Conservation (phyloP, 2,797 vertebrate species). For the Hozukius guyotensis region DNA sequence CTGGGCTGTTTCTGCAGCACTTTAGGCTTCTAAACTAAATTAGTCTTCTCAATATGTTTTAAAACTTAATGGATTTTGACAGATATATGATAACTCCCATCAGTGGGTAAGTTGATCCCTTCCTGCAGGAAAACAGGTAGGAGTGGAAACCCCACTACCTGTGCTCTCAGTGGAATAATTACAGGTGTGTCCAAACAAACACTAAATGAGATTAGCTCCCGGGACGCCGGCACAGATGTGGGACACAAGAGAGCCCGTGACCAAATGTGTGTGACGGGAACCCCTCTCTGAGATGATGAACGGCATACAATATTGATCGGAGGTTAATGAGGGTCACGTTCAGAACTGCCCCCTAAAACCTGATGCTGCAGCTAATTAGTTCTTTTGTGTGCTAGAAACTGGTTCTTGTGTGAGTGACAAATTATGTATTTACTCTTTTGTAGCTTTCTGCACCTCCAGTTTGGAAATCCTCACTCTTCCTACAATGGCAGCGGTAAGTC, state of each 20-base stretch:
- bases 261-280: slow-evolving; percentile 33
- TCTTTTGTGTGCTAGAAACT: background rate
- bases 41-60: background rate
- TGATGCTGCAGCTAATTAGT: background rate
- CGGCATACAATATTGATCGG: slow-evolving; percentile 64
- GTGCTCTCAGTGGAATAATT: slow-evolving; percentile 43
- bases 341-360: background rate
- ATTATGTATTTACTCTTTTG: slow-evolving; percentile 19
- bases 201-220: slow-evolving; percentile 40
- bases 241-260: slow-evolving; percentile 9
- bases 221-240: background rate
- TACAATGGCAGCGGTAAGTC: slow-evolving; percentile 86
- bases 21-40: background rate
- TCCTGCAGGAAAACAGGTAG: background rate
- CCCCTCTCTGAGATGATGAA: slow-evolving; percentile 34
- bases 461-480: slow-evolving; percentile 33
- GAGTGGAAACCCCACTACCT: background rate
- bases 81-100: background rate
- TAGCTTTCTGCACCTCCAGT: slow-evolving; percentile 54
- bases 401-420: background rate
- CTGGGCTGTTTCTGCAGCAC: background rate
- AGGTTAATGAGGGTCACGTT: slow-evolving; percentile 34
- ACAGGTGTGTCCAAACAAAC: slow-evolving; percentile 63
- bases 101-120: slow-evolving; percentile 45
- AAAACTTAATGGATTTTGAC: background rate